Evolutionary conservation across 2,888 invertebrate genomes (phyloP), one percentile per base, ranked within the genome.

Genomic region (Alsophila aescularia): DNA sequence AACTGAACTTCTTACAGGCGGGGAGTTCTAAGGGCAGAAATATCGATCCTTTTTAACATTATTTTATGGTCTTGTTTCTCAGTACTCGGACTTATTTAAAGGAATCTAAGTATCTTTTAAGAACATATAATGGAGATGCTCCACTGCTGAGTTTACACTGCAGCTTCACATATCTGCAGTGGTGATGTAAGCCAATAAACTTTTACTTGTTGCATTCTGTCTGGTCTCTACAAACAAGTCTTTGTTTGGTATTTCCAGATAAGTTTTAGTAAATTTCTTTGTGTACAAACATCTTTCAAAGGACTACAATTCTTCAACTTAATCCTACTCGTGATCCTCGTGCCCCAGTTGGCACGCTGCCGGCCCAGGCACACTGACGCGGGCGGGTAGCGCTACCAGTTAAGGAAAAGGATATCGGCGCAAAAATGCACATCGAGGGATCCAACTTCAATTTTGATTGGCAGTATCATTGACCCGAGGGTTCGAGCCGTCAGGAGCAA

Each of bases 291-390:
- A 2, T 7, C 14, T 39, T 34, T 29, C 45, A 39, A 45, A 44
- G 14, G 24, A 9, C n/a, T 9, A n/a, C 29, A 47, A 27, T 39
- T 18, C 34, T 41, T 5, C 15, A 13, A 21, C 31, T 29, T 39
- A 18, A 18, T 37, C 31, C 47, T 37, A n/a, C 21, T 24, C 32
- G 10, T 39, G 39, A 14, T 29, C 36, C 29, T 27, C 13, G 44
- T 15, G 45, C 15, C 32, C 45, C 21, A 49, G 56, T 52, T 50
- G 58, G 52, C 58, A 41, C 31, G 7, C 18, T 58, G 53, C 58
- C 51, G 53, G 32, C 39, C 24, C 8, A 4, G n/a, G 7, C 7
- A 16, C 7, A 10, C 10, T 31, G 18, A 14, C 43, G 8, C 32
- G 7, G n/a, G 32, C 29, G 21, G 14, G 29, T 34, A 35, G 32